A percentile compares a stretch with the other conserved stretches of the same genome.
phyloP scores from a whole-genome alignment of 2,797 vertebrate species.

The Acropternis orthonyx region DNA sequence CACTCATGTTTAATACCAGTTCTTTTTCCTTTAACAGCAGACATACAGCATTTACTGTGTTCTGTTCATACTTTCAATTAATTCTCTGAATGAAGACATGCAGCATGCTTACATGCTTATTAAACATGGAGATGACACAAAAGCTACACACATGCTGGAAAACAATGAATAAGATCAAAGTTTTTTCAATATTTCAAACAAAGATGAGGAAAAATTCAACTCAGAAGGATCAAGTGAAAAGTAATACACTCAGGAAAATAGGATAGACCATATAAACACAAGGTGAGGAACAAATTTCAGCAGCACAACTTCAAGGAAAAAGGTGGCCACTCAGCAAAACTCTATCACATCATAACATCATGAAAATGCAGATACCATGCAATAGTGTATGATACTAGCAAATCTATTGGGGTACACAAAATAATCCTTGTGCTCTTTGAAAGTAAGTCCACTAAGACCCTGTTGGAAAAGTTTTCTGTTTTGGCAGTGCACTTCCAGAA shows the following conservation, averaged over 20 bases:
- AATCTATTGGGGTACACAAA: neutral
- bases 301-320: neutral
- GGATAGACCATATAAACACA: accelerated
- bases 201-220: neutral
- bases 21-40: neutral
- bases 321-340: neutral
- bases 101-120: neutral
- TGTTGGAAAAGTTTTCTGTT: neutral
- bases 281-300: neutral
- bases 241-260: neutral
- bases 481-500: neutral
- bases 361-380: neutral
- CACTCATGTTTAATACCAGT: neutral
- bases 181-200: neutral
- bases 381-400: accelerated
- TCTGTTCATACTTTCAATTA: neutral
- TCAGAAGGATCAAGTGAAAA: neutral
- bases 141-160: neutral
- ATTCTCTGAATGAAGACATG: neutral
- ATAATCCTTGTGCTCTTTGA: neutral
- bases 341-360: neutral
- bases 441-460: neutral
- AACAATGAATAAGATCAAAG: neutral
- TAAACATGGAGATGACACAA: neutral
- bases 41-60: neutral